These are phyloP conservation scores for Mandrillus leucophaeus DNA, from an alignment of 2,113 vertebrate genomes.

Conservation along the genomic window DNA sequence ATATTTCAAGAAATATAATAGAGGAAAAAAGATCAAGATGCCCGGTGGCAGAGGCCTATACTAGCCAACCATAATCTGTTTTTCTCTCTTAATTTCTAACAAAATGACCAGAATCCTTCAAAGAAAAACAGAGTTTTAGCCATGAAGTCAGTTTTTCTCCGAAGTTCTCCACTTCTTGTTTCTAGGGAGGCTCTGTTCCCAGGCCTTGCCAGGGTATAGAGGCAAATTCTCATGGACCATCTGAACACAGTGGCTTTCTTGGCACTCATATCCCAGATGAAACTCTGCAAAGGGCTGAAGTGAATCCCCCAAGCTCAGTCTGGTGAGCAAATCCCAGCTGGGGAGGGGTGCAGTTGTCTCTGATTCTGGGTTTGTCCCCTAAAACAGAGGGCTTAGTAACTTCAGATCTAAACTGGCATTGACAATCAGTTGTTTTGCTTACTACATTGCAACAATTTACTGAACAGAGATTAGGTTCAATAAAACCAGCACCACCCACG, in stretches of 20 bases:
- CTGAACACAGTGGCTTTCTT: neutral
- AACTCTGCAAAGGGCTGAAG: neutral
- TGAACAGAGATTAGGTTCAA: neutral
- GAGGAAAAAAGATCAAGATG: neutral
- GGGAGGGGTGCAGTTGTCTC: neutral
- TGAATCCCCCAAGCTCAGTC: neutral
- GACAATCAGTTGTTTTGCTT: neutral
- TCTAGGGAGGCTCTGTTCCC: neutral
- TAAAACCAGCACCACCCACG: neutral
- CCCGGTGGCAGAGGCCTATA: neutral
- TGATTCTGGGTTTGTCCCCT: neutral
- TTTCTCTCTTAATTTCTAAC: neutral
- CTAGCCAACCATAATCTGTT: neutral
- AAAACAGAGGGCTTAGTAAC: neutral
- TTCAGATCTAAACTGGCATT: neutral
- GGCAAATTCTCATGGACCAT: neutral
- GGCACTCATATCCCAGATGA: neutral
- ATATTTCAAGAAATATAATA: neutral
- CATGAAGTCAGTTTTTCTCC: neutral
- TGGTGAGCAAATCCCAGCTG: neutral
- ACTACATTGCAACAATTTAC: neutral
- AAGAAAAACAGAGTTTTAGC: neutral
- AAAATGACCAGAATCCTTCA: neutral
- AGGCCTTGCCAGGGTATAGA: neutral
- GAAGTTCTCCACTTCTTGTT: neutral